Evolutionary conservation across 1,140 invertebrate genomes (phyloP), one percentile per base, ranked within the genome.

Genomic region (Drosophila funebris): DNA sequence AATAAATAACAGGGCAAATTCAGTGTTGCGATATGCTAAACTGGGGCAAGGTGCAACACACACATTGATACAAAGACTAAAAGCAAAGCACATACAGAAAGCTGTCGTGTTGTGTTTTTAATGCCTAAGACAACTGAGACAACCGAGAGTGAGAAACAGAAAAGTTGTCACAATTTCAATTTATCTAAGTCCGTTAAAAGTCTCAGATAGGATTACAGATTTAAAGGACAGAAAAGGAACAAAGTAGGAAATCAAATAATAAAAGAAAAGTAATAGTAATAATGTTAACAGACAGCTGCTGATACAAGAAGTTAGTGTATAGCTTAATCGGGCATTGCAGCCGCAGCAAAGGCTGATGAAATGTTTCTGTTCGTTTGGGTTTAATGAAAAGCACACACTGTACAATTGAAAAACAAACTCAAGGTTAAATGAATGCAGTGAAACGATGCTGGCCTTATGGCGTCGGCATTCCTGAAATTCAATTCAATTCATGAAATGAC

Each of bases 381-480:
- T 14, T 57, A 63, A 52, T 52, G 11, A 48, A 48, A 57, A n/a
- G n/a, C n/a, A 36, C 41, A 22, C 31, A 52, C 7, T 8, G 50
- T 9, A 37, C 22, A 18, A 50, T 37, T 63, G 52, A 60, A 66
- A 71, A 60, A 75, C 14, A 37, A 54, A 68, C 36, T 71, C 73
- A 81, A 82, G 78, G 78, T 81, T 60, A 73, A 36, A 66, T 73
- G 78, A 77, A 68, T 81, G 61, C 77, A 80, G 50, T 53, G 44
- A 53, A 31, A 33, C 54, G 54, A 61, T 68, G 68, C 29, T 56
- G 22, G n/a, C 33, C 36, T 20, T 48, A 18, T 33, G 22, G 24
- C 48, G 33, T 29, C 31, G n/a, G n/a, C n/a, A n/a, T 11, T 24
- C n/a, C 14, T 74, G 18, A 61, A 67, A 72, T 74, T 74, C 71